A percentile compares a stretch with the other conserved stretches of the same genome.
phyloP scores from a whole-genome alignment of 2,888 invertebrate genomes.

The Agonum fuliginosum region DNA sequence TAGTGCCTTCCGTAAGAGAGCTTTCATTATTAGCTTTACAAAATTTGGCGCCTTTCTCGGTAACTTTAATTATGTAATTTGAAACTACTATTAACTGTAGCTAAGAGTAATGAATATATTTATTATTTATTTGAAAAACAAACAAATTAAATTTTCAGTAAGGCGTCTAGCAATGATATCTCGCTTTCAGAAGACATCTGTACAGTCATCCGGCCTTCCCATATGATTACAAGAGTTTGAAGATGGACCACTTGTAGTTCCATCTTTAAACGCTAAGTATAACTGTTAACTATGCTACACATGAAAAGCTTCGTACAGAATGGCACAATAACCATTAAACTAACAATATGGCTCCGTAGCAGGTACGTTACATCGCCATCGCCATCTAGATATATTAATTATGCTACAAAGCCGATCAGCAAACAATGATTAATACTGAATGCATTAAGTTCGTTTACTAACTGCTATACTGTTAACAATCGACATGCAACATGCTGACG shows the following conservation, averaged over 20 bases:
- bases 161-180: too few relatives aligned
- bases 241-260: constrained; percentile 4
- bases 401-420: constrained; percentile 37
- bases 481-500: constrained; percentile 35
- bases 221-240: too few relatives aligned
- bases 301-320: constrained; percentile 34
- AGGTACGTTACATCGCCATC: constrained; percentile 7
- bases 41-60: too few relatives aligned
- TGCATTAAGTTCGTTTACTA: constrained; percentile 31
- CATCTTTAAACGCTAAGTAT: constrained; percentile 29
- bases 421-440: constrained; percentile 9
- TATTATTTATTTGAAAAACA: too few relatives aligned
- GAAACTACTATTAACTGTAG: too few relatives aligned
- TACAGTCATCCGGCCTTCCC: too few relatives aligned
- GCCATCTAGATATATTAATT: constrained; percentile 43
- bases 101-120: too few relatives aligned
- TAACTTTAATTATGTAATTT: too few relatives aligned
- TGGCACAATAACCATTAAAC: constrained; percentile 37
- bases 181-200: too few relatives aligned
- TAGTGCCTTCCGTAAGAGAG: too few relatives aligned
- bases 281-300: not conserved
- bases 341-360: constrained; percentile 29
- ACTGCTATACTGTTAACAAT: constrained; percentile 25
- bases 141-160: too few relatives aligned
- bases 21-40: too few relatives aligned